These are phyloP conservation scores for Cotesia typhae DNA, from an alignment of 1,140 invertebrate genomes.

Conservation along the genomic window DNA sequence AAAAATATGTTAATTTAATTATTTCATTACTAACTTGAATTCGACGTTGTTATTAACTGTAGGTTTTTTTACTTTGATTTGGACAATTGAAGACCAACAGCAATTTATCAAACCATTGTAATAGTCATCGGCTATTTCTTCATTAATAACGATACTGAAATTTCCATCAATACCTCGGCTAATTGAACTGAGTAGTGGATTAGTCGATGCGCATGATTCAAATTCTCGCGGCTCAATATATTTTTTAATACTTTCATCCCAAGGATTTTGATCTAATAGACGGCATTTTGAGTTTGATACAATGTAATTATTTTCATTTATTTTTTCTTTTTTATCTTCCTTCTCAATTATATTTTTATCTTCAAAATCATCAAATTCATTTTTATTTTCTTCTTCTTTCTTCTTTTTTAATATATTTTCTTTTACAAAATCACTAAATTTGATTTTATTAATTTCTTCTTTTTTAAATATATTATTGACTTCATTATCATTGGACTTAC, in stretches of 20 bases:
- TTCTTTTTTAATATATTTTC: too few species aligned
- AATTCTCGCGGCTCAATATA: slow-evolving; percentile 70
- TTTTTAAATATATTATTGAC: too few species aligned
- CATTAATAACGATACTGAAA: slow-evolving; percentile 49
- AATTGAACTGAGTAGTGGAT: slow-evolving; percentile 63
- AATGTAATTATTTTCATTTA: slow-evolving; percentile 59
- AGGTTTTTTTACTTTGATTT: slow-evolving; percentile 44
- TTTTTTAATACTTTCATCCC: slow-evolving; percentile 71
- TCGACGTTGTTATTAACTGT: slow-evolving; percentile 57
- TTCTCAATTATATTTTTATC: too few species aligned
- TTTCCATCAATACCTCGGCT: slow-evolving; percentile 49
- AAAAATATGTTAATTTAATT: background rate
- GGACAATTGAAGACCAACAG: slow-evolving; percentile 67
- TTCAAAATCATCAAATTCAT: too few species aligned
- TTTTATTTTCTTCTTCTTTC: too few species aligned
- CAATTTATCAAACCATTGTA: slow-evolving; percentile 52
- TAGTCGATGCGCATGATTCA: slow-evolving; percentile 65
- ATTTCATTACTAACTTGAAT: slow-evolving; percentile 61
- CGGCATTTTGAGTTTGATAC: slow-evolving; percentile 75
- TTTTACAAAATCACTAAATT: too few species aligned
- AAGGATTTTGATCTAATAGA: slow-evolving; percentile 75
- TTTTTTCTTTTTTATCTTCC: too few species aligned
- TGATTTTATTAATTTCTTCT: too few species aligned
- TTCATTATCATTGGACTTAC: too few species aligned
- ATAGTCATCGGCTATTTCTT: slow-evolving; percentile 45